phyloP scores from a whole-genome alignment of 2,113 vertebrate species.

The Pungitius pungitius region DNA sequence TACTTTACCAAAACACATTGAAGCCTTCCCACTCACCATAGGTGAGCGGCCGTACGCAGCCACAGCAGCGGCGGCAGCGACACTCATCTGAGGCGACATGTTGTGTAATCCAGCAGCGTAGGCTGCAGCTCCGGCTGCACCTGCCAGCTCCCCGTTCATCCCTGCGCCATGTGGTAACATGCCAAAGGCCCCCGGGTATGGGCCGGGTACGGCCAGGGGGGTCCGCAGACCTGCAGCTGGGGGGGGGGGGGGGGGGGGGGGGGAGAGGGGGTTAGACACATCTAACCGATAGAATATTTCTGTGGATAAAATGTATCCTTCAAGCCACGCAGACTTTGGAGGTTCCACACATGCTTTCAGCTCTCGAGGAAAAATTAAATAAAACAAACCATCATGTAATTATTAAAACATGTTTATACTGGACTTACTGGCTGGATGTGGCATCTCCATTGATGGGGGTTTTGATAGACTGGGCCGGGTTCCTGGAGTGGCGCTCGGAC shows the following conservation, averaged over 20 bases:
- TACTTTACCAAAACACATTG: background rate
- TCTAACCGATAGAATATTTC: background rate
- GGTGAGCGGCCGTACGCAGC: conserved; percentile 93
- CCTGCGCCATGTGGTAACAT: conserved; percentile 91
- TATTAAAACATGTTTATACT: background rate
- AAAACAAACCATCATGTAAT: background rate
- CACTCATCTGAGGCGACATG: conserved; percentile 98
- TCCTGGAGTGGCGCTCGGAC: conserved; percentile 90
- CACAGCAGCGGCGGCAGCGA: conserved; percentile 88
- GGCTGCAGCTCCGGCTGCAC: conserved; percentile 89
- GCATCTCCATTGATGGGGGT: conserved; percentile 91
- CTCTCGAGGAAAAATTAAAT: background rate
- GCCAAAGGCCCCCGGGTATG: conserved; percentile 89
- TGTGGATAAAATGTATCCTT: background rate
- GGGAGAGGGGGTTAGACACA: background rate
- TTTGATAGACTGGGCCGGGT: conserved; percentile 91
- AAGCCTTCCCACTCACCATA: conserved; percentile 82
- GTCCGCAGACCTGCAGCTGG: conserved; percentile 90
- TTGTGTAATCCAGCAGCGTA: conserved; percentile 93
- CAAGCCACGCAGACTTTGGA: background rate
- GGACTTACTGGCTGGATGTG: conserved; percentile 89
- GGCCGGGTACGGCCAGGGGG: conserved; percentile 90
- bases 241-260: conserved; percentile 4
- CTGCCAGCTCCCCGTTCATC: conserved; percentile 92
- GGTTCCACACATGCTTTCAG: background rate